Evolutionary conservation across 2,797 vertebrate genomes (phyloP), one percentile per base, ranked within the genome.

Genomic region (Mus caroli): DNA sequence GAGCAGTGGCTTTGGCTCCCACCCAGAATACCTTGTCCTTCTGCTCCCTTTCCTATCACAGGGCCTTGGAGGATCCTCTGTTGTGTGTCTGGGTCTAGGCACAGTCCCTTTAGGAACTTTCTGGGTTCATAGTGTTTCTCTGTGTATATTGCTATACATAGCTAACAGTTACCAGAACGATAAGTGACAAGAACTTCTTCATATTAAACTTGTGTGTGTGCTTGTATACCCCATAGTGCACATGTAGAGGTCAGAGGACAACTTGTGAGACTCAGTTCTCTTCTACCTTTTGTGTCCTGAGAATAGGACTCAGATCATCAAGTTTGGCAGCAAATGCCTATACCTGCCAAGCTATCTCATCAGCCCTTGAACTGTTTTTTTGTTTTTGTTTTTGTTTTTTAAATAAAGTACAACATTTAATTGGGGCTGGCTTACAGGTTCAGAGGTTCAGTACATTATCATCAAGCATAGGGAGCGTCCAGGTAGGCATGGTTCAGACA

Each of bases 71-170:
- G 40, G 8, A 0, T 15, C 50, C 26, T 19, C 11, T 37, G 9
- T 3, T 4, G 1, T 8, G 3, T 40, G 13, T 43, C 7, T 5
- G 37, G 6, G 17, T 64, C 40, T 24, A 34, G 46, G 40, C 14
- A 8, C 20, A 1, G 7, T 43, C 11, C 20, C 50, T 52, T 40
- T 10, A 8, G 78, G 64, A 6, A 69, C 85, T 58, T 1, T 2
- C 19, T 4, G 6, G 71, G n/a, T 12, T 64, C 37, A 4, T 37
- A 13, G 2, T 28, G 0, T 83, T 2, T 40, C 1, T 37, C n/a
- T 77, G 3, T 13, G 24, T 75, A 26, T 3, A 56, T 40, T 8
- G 12, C 40, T 15, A 8, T 31, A 31, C 37, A 31, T 14, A 8
- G 3, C n/a, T 12, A 9, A 4, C 8, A 40, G 46, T 69, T 75